Conservation (phyloP, 1,140 invertebrate genomes). For the Sycophaga agraensis region DNA sequence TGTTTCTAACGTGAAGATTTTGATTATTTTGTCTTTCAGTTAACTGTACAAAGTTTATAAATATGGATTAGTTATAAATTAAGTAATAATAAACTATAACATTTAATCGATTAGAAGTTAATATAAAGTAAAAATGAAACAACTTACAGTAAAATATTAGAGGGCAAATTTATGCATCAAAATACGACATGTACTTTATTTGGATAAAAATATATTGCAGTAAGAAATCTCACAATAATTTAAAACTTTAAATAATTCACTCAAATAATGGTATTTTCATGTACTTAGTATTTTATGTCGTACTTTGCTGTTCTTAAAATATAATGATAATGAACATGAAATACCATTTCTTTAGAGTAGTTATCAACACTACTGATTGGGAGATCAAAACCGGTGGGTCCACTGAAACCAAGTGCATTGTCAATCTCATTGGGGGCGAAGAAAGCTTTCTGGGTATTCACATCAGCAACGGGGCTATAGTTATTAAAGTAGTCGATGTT, state of each 20-base stretch:
- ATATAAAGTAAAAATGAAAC: constrained; percentile 26
- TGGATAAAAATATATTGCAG: neutral
- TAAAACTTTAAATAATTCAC: constrained; percentile 33
- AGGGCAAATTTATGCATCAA: neutral
- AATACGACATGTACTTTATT: constrained; percentile 7
- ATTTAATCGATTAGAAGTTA: neutral
- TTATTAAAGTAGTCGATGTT: constrained; percentile 48
- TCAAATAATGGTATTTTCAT: constrained; percentile 2
- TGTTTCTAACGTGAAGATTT: too few relatives aligned
- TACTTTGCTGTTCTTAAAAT: constrained; percentile 29
- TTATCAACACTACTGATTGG: constrained; percentile 44
- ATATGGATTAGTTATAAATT: too few relatives aligned
- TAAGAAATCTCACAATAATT: neutral
- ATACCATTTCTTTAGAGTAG: constrained; percentile 52
- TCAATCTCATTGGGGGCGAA: constrained; percentile 46
- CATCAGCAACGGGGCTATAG: constrained; percentile 39
- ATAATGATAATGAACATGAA: constrained; percentile 24
- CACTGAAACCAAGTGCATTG: constrained; percentile 46
- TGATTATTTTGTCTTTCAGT: too few relatives aligned
- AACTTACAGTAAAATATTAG: constrained; percentile 13
- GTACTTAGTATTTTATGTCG: constrained; percentile 25
- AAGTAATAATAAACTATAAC: too few relatives aligned
- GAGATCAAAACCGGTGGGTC: constrained; percentile 42
- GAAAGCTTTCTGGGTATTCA: constrained; percentile 41
- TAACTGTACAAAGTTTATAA: too few relatives aligned